Evolutionary conservation across 2,113 vertebrate genomes (phyloP).

Genomic region (Naja naja): DNA sequence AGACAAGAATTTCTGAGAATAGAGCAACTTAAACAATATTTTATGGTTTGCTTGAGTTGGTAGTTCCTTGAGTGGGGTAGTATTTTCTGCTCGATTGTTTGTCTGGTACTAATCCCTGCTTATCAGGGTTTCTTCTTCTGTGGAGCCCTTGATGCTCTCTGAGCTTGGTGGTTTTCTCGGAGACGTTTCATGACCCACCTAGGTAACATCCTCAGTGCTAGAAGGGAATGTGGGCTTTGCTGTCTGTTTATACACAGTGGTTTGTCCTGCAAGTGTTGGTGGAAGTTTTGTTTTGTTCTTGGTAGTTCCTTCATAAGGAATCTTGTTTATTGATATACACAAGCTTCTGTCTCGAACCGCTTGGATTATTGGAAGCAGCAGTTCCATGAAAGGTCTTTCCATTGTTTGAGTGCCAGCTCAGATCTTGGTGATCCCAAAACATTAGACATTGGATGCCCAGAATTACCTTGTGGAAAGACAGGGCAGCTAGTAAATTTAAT

Average conservation of each 20-base stretch:
- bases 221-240: neutral
- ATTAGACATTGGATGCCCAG: too few relatives aligned
- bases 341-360: neutral
- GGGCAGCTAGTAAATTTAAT: too few relatives aligned
- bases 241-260: neutral
- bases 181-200: neutral
- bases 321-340: neutral
- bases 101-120: neutral
- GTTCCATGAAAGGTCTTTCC: neutral
- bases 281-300: neutral
- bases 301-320: neutral
- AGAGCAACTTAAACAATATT: neutral
- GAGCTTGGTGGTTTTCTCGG: neutral
- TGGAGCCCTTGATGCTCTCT: neutral
- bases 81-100: neutral
- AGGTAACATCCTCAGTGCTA: neutral
- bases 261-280: neutral
- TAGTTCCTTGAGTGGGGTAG: neutral
- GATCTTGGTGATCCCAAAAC: neutral
- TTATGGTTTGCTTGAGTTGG: neutral
- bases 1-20: neutral
- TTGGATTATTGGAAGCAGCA: neutral
- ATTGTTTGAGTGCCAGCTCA: neutral
- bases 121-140: neutral
- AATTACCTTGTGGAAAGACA: too few relatives aligned